Conservation (phyloP, 2,113 vertebrate genomes). For the Pelecanoides urinatrix region DNA sequence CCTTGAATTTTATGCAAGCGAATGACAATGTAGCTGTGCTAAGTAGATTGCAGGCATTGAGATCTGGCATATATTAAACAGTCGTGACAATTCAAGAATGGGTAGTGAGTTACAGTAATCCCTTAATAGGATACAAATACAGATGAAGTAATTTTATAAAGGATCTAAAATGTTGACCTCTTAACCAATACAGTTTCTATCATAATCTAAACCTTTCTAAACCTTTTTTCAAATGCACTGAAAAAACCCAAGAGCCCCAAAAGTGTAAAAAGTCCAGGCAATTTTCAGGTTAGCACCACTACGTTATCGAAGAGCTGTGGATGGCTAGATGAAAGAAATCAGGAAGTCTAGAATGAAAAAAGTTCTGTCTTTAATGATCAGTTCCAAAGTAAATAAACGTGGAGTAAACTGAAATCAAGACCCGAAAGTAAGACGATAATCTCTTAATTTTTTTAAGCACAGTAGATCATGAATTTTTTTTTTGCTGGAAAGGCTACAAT, state of each 20-base stretch:
- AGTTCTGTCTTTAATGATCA: fast-evolving
- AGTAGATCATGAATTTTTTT: neutral
- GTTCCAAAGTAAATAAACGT: neutral
- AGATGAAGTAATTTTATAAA: neutral
- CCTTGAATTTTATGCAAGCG: neutral
- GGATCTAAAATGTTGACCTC: neutral
- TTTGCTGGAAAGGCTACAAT: neutral
- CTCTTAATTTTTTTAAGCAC: neutral
- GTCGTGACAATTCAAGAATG: neutral
- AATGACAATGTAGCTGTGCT: neutral
- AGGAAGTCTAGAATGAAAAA: neutral
- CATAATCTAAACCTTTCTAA: neutral
- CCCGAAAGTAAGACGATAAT: neutral
- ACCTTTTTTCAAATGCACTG: neutral
- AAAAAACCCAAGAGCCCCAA: neutral
- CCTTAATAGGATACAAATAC: neutral
- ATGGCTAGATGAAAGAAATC: neutral
- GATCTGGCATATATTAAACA: neutral
- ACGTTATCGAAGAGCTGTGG: neutral
- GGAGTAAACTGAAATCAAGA: neutral
- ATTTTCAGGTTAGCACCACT: neutral
- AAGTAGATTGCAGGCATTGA: neutral
- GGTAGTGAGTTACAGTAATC: neutral
- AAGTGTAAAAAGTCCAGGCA: neutral
- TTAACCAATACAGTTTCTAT: neutral